phyloP scores from a whole-genome alignment of 1,140 invertebrate species.

The Papilio glaucus region DNA sequence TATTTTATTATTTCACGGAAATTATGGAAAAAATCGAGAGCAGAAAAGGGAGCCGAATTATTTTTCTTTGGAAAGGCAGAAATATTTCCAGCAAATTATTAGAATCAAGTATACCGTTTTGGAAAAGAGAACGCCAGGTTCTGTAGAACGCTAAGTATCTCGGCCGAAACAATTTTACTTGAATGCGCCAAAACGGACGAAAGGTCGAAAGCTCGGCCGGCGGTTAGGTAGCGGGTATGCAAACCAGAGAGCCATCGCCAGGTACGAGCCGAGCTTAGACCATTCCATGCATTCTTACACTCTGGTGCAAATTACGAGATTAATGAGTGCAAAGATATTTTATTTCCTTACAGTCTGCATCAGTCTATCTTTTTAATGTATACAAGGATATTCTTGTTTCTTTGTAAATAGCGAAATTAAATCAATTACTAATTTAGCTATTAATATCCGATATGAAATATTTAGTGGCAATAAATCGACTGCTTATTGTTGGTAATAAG shows the following conservation, averaged over 20 bases:
- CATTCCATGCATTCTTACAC: conserved; percentile 57
- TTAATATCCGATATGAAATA: too few relatives aligned
- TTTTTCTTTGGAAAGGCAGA: too few relatives aligned
- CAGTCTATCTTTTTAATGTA: too few relatives aligned
- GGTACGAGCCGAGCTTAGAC: conserved; percentile 53
- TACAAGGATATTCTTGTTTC: too few relatives aligned
- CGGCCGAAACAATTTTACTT: conserved; percentile 31
- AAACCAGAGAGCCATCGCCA: conserved; percentile 46
- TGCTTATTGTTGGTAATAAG: too few relatives aligned
- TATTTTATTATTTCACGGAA: conserved; percentile 5
- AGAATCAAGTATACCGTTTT: neutral
- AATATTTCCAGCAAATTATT: too few relatives aligned
- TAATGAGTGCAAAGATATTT: neutral
- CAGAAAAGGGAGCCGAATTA: too few relatives aligned
- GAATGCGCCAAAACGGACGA: conserved; percentile 35
- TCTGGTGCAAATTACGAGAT: conserved; percentile 46
- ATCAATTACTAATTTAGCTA: too few relatives aligned
- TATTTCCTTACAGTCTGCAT: neutral
- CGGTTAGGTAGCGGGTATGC: conserved; percentile 37
- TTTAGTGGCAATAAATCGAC: too few relatives aligned
- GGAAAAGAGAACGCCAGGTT: neutral
- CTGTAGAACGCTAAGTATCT: conserved; percentile 5
- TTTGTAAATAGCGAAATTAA: too few relatives aligned
- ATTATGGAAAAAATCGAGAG: neutral
- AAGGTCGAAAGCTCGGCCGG: conserved; percentile 30